Evolutionary conservation across 2,888 invertebrate species (phyloP).

Genomic region (Apamea anceps): DNA sequence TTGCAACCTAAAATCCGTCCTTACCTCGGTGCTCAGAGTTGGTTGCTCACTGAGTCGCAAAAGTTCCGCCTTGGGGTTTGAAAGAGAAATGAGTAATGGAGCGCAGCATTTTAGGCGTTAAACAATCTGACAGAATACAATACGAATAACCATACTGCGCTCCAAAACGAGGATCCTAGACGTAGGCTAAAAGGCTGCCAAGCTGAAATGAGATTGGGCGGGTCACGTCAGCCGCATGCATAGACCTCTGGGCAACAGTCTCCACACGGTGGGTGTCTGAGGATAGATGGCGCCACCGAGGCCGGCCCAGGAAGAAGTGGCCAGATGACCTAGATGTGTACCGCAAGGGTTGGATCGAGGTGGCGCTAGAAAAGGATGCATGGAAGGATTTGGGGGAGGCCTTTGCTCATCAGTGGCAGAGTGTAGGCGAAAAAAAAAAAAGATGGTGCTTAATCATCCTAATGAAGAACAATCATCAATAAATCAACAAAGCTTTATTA

Average conservation of each 20-base stretch:
- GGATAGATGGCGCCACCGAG: neutral
- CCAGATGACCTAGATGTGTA: neutral
- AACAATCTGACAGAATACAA: too few relatives aligned
- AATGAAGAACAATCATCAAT: conserved; percentile 59
- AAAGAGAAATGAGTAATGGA: too few relatives aligned
- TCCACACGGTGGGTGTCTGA: neutral
- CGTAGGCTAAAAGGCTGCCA: too few relatives aligned
- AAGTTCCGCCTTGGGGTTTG: too few relatives aligned
- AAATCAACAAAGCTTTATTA: conserved; percentile 58
- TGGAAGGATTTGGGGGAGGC: neutral
- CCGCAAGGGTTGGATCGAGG: neutral
- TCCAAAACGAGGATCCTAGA: too few relatives aligned
- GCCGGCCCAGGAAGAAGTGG: neutral
- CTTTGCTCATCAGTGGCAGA: neutral
- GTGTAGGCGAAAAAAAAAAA: neutral
- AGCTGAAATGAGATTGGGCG: neutral
- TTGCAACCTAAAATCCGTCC: neutral
- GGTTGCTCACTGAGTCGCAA: too few relatives aligned
- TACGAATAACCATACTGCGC: too few relatives aligned
- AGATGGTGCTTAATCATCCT: conserved; percentile 8
- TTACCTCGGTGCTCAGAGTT: too few relatives aligned
- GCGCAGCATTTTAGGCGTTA: too few relatives aligned
- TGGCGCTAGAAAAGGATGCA: neutral
- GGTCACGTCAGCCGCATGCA: too few relatives aligned
- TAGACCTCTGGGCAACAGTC: too few relatives aligned